These are phyloP conservation scores for Palaemon carinicauda DNA, from an alignment of 1,140 invertebrate genomes.

Conservation along the genomic window DNA sequence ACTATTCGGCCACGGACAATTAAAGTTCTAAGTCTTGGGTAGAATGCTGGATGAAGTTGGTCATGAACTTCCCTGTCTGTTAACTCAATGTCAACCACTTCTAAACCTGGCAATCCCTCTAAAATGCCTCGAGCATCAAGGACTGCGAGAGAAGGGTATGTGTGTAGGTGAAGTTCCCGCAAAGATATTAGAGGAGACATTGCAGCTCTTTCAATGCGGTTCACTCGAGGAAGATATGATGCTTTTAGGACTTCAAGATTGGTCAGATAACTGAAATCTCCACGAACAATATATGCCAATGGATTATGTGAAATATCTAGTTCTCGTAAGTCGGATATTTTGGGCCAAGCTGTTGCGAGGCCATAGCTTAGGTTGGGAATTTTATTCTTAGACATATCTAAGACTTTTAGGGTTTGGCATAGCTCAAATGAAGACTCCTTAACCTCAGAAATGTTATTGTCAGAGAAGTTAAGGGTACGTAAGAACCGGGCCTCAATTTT, in stretches of 20 bases:
- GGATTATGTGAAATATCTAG: slow-evolving; percentile 84
- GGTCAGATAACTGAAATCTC: slow-evolving; percentile 76
- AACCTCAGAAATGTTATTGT: slow-evolving; percentile 77
- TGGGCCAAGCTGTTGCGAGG: slow-evolving; percentile 70
- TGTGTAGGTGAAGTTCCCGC: slow-evolving; percentile 74
- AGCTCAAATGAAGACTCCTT: slow-evolving; percentile 76
- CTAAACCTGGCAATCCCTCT: slow-evolving; percentile 65
- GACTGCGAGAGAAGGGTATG: slow-evolving; percentile 80
- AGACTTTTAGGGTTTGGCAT: slow-evolving; percentile 78
- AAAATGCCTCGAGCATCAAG: slow-evolving; percentile 83
- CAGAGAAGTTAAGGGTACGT: slow-evolving; percentile 80
- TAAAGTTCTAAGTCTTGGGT: slow-evolving; percentile 79
- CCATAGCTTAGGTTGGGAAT: slow-evolving; percentile 70
- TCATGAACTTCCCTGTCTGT: slow-evolving; percentile 84
- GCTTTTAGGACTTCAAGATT: slow-evolving; percentile 75
- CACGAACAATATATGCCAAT: slow-evolving; percentile 75
- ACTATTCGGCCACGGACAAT: slow-evolving; percentile 80
- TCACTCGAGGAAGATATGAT: slow-evolving; percentile 74
- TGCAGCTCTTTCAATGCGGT: slow-evolving; percentile 82
- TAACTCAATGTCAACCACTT: slow-evolving; percentile 81
- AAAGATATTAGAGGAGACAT: slow-evolving; percentile 78
- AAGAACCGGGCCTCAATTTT: slow-evolving; percentile 86
- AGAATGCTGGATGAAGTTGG: slow-evolving; percentile 79
- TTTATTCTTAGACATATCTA: slow-evolving; percentile 82
- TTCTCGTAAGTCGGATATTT: slow-evolving; percentile 73